These are phyloP conservation scores for Triops cancriformis DNA, from an alignment of 1,140 invertebrate genomes.

Conservation along the genomic window DNA sequence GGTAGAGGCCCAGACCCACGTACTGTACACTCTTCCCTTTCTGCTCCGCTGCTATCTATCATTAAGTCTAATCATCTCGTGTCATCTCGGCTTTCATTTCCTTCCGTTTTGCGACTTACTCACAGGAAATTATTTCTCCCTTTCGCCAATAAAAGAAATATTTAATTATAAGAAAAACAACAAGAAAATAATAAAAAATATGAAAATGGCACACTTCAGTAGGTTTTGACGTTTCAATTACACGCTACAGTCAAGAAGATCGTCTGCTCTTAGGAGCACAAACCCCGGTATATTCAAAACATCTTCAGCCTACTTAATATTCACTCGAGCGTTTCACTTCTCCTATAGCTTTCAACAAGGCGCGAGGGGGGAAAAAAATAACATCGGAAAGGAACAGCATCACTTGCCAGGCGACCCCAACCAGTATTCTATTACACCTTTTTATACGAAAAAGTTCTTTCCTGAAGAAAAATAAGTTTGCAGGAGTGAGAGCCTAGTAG, in stretches of 20 bases:
- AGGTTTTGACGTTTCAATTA: not conserved
- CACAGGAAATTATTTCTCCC: not conserved
- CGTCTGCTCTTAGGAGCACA: not conserved
- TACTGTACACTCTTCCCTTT: not conserved
- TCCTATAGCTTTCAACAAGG: not conserved
- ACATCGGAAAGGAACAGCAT: not conserved
- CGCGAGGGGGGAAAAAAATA: not conserved
- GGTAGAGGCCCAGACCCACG: not conserved
- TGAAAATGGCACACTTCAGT: not conserved
- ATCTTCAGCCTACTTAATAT: not conserved
- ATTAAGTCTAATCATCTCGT: not conserved
- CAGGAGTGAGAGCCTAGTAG: not conserved
- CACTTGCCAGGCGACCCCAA: not conserved
- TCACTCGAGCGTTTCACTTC: not conserved
- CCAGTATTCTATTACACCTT: not conserved
- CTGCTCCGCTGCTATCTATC: not conserved
- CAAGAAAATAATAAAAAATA: not conserved
- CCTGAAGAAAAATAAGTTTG: not conserved
- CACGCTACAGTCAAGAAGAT: not conserved
- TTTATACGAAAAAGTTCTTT: not conserved
- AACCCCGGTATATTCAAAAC: not conserved
- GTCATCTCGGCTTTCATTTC: not conserved
- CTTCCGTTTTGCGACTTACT: not conserved
- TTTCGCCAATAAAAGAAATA: too few species aligned
- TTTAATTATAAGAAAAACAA: not conserved